phyloP scores from a whole-genome alignment of 2,113 vertebrate genomes.

The Otocyon megalotis region DNA sequence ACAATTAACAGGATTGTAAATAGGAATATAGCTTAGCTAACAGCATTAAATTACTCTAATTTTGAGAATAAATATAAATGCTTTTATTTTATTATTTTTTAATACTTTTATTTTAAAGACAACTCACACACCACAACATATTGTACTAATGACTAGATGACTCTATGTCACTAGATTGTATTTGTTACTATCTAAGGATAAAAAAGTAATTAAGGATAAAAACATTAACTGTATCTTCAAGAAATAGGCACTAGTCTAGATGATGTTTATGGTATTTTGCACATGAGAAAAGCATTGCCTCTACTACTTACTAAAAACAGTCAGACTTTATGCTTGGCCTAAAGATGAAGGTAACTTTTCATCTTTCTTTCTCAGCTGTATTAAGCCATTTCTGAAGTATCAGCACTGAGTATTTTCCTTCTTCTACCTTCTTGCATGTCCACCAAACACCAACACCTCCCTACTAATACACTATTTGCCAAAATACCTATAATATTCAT shows the following conservation, averaged over 20 bases:
- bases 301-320: not conserved
- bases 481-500: conserved; percentile 17
- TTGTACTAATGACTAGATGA: not conserved
- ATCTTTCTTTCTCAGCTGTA: conserved; percentile 17
- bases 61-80: conserved; percentile 36
- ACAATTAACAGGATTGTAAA: not conserved
- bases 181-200: not conserved
- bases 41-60: conserved; percentile 16
- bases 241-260: not conserved
- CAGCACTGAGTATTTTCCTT: conserved; percentile 21
- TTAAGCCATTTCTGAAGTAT: conserved; percentile 56
- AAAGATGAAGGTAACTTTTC: not conserved
- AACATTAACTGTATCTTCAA: conserved; percentile 37
- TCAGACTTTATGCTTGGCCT: conserved; percentile 42
- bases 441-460: not conserved
- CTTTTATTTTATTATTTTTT: not conserved
- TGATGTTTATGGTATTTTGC: not conserved
- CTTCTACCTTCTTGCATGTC: not conserved
- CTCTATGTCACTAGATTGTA: not conserved
- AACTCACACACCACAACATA: not conserved
- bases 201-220: conserved; percentile 44
- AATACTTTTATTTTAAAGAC: conserved; percentile 56
- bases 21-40: not conserved
- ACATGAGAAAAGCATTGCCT: not conserved
- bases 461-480: conserved; percentile 1